phyloP scores from a whole-genome alignment of 1,140 invertebrate genomes.

The Odontomachus brunneus region DNA sequence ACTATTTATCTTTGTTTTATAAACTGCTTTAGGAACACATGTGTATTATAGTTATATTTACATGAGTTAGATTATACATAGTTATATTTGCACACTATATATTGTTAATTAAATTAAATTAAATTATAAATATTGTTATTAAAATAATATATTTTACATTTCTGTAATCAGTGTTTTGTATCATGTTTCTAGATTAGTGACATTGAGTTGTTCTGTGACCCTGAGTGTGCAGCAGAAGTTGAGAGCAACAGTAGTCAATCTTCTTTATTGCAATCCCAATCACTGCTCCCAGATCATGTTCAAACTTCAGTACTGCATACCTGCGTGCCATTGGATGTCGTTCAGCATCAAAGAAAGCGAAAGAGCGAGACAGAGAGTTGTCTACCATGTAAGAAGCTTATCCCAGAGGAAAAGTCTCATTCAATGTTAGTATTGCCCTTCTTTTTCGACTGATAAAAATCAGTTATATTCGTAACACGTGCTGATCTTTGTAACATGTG shows the following conservation, averaged over 20 bases:
- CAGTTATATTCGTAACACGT: not conserved
- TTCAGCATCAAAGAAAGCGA: constrained; percentile 82
- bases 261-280: constrained; percentile 65
- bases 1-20: not conserved
- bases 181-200: constrained; percentile 77
- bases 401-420: constrained; percentile 78
- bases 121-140: not conserved
- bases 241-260: constrained; percentile 76
- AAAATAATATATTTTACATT: not conserved
- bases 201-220: constrained; percentile 79
- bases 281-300: constrained; percentile 72
- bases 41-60: too few relatives aligned
- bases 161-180: not conserved
- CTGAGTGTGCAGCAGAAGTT: constrained; percentile 78
- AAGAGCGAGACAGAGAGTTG: constrained; percentile 82
- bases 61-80: too few relatives aligned
- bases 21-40: too few relatives aligned
- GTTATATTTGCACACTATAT: too few relatives aligned
- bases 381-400: constrained; percentile 83
- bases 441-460: not conserved
- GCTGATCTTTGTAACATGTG: constrained; percentile 37
- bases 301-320: constrained; percentile 80
- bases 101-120: too few relatives aligned
- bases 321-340: constrained; percentile 79
- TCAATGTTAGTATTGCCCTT: constrained; percentile 67